Percentiles rank a stretch among this genome's conserved stretches.
phyloP scores from a whole-genome alignment of 30 jellyfish, hydroid and myxozoan genomes.

The Pelagia noctiluca region DNA sequence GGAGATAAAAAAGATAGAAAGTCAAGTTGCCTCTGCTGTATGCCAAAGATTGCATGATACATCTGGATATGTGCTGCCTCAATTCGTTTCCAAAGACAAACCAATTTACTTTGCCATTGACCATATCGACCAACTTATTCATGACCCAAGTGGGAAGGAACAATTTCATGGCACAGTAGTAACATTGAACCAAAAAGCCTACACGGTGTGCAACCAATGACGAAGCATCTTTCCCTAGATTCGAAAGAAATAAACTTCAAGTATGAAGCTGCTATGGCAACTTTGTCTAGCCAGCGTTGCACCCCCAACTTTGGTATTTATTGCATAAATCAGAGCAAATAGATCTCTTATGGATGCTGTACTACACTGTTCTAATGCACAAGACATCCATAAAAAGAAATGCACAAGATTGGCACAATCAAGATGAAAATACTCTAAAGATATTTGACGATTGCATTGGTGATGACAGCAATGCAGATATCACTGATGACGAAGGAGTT shows the following conservation, averaged over 20 bases:
- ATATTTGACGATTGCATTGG: background rate
- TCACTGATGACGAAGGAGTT: constrained; percentile 12
- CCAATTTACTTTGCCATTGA: constrained; percentile 32
- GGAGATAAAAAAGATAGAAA: background rate
- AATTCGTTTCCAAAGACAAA: constrained; percentile 20
- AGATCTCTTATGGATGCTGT: background rate
- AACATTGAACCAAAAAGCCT: constrained; percentile 15
- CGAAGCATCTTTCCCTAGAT: background rate
- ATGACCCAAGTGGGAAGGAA: constrained; percentile 36
- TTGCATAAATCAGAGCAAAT: constrained; percentile 22
- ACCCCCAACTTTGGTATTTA: constrained; percentile 16
- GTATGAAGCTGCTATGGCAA: constrained; percentile 13
- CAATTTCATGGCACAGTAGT: constrained; percentile 45
- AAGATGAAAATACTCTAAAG: constrained; percentile 1
- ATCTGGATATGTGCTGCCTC: constrained; percentile 19
- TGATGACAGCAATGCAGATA: constrained; percentile 10
- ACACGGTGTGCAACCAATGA: constrained; percentile 28
- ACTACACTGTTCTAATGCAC: background rate
- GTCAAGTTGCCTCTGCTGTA: constrained; percentile 20
- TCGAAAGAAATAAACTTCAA: background rate
- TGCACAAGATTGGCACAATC: constrained; percentile 4
- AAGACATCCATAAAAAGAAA: constrained; percentile 1
- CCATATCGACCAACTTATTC: constrained; percentile 21
- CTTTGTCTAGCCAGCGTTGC: constrained; percentile 18
- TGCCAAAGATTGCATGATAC: constrained; percentile 35